phyloP scores from a whole-genome alignment of 2,797 vertebrate species.

The Acanthurus lineatus region DNA sequence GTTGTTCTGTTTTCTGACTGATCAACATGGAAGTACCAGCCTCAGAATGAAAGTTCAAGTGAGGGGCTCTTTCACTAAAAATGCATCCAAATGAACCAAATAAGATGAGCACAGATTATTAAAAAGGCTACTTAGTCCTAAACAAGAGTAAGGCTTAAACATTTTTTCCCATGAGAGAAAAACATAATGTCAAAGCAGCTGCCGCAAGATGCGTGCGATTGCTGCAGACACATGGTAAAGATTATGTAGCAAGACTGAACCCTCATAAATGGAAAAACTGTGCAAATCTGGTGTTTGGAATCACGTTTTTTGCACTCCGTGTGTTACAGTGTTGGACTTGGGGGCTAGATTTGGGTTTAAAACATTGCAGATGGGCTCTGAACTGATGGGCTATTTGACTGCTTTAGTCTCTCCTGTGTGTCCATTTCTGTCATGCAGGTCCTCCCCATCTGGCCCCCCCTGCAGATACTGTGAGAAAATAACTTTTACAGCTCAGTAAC shows the following conservation, averaged over 20 bases:
- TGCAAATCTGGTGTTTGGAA: constrained; percentile 69
- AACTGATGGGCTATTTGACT: constrained; percentile 11
- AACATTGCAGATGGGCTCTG: constrained; percentile 35
- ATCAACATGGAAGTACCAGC: constrained; percentile 35
- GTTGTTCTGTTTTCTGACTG: constrained; percentile 37
- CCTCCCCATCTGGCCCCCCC: constrained; percentile 16
- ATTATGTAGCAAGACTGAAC: constrained; percentile 68
- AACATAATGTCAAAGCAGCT: constrained; percentile 34
- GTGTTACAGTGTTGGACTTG: constrained; percentile 33
- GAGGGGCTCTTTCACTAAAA: constrained; percentile 17
- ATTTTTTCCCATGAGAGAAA: constrained; percentile 61
- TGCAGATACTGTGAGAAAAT: constrained; percentile 59
- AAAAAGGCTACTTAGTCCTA: constrained; percentile 50
- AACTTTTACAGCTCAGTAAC: constrained; percentile 55
- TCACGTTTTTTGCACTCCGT: constrained; percentile 30
- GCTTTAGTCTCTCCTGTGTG: background rate
- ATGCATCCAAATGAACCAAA: constrained; percentile 33
- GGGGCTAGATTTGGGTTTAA: constrained; percentile 47
- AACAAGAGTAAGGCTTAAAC: constrained; percentile 25
- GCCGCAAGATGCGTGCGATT: constrained; percentile 49
- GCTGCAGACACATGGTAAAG: constrained; percentile 74
- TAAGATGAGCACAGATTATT: constrained; percentile 23
- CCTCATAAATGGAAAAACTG: constrained; percentile 68
- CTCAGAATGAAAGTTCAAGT: constrained; percentile 45
- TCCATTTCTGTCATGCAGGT: constrained; percentile 18